A percentile compares a stretch with the other conserved stretches of the same genome.
phyloP scores from a whole-genome alignment of 2,113 vertebrate genomes.

The Ammodytes dubius region DNA sequence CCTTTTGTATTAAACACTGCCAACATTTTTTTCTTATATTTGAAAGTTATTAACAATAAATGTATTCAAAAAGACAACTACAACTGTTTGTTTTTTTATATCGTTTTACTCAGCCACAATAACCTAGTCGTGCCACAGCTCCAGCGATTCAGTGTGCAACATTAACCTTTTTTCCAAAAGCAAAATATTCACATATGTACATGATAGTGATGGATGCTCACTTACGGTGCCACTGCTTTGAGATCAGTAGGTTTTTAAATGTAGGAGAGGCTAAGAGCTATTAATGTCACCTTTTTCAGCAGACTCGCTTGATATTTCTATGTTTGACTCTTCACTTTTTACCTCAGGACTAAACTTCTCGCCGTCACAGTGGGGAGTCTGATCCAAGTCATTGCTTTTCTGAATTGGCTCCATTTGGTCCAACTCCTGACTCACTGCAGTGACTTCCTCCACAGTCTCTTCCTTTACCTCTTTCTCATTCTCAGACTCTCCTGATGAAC shows the following conservation, averaged over 20 bases:
- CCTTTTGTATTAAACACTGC: constrained; percentile 74
- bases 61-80: constrained; percentile 39
- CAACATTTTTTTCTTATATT: constrained; percentile 64
- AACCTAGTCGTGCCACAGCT: not conserved
- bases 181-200: constrained; percentile 35
- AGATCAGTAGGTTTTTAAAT: constrained; percentile 1
- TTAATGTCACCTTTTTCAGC: not conserved
- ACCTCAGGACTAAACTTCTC: constrained; percentile 10
- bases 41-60: constrained; percentile 75
- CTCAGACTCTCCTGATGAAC: constrained; percentile 76
- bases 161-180: constrained; percentile 3
- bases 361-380: not conserved
- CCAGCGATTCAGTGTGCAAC: not conserved
- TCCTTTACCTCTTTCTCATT: constrained; percentile 52
- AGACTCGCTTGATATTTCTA: constrained; percentile 4
- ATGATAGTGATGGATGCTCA: not conserved
- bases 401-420: not conserved
- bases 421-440: not conserved
- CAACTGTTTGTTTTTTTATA: not conserved
- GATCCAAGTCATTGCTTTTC: constrained; percentile 10
- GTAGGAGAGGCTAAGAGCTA: not conserved
- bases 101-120: constrained; percentile 10
- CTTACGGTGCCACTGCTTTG: too few species aligned
- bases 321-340: not conserved
- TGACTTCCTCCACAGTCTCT: constrained; percentile 1